Percentiles rank a stretch among this genome's conserved stretches.
Conservation (phyloP, 2,113 vertebrate species). For the Ceuthmochares aereus region DNA sequence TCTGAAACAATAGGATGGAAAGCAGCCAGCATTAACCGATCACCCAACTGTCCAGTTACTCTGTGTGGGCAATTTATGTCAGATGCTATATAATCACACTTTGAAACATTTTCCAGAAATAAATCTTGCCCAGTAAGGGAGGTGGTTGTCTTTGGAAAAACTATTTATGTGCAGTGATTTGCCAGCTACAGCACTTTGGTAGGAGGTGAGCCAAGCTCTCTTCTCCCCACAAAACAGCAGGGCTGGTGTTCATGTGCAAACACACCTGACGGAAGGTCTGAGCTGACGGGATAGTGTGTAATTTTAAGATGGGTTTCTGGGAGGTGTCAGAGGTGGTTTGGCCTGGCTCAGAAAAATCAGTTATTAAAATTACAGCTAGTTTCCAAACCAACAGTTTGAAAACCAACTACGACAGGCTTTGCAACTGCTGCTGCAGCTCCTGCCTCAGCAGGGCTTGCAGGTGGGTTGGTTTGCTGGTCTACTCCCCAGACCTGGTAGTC, state of each 20-base stretch:
- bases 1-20: slow-evolving; percentile 26
- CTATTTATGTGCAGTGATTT: not conserved
- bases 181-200: not conserved
- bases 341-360: not conserved
- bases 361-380: not conserved
- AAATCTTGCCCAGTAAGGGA: slow-evolving; percentile 5
- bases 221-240: not conserved
- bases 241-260: not conserved
- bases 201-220: not conserved
- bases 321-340: not conserved
- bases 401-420: accelerated
- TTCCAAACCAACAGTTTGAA: not conserved
- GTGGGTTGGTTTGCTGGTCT: not conserved
- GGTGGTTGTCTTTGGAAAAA: not conserved
- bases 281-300: accelerated
- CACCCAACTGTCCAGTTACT: slow-evolving; percentile 10
- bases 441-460: not conserved
- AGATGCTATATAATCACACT: slow-evolving; percentile 25
- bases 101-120: slow-evolving; percentile 44
- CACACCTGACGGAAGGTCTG: not conserved
- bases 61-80: slow-evolving; percentile 33
- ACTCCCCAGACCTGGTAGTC: not conserved
- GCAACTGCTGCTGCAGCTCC: accelerated
- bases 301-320: not conserved
- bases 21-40: slow-evolving; percentile 43